Base-by-base conservation (phyloP, 2,888 invertebrate species). In the Taenaris catops region DNA sequence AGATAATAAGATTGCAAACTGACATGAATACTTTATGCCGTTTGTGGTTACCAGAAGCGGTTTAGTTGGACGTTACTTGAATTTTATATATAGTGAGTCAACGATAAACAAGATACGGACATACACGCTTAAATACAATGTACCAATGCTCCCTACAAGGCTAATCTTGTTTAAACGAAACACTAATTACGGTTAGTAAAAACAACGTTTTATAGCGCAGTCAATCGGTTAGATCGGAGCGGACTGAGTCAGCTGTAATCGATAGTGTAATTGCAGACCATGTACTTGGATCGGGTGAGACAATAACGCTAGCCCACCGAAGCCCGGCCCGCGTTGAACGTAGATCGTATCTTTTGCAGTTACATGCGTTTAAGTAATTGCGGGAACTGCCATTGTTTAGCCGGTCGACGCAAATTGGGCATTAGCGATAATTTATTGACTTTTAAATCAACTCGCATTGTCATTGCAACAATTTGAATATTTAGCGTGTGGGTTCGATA, bases 331-430 rank as follows among this genome's bases (percentile, higher is more conserved):
- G 31, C 21, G 14, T 25, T 9, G 18, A 58, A 55, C 61, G 52
- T 61, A 70, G 83, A 83, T 84, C 69, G 75, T 84, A 86, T 86
- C 84, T 66, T 61, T 64, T 63, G 67, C 67, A 74, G 76, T 79
- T 81, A 84, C 83, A 81, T 69, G 76, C 76, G 76, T 86, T 86
- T 83, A 83, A 83, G 81, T 86, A 84, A 86, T 86, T 83, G 80
- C 81, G 84, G 81, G 83, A 84, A 83, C 79, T 54, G 71, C 72
- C 74, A 86, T 86, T 86, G 86, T 86, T n/a, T 81, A 78, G 63
- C 74, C 69, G 65, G 65, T 67, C 67, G 80, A 80, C 81, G 76
- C 84, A 84, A 84, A 84, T 84, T 84, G 83, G 79, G 84, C 80
- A 83, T 86, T 84, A 79, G 76, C 76, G 58, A 83, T 86, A 86